These are phyloP conservation scores for Plumapathes pennacea DNA, from an alignment of 92 coral and sea anemone species.

Conservation along the genomic window DNA sequence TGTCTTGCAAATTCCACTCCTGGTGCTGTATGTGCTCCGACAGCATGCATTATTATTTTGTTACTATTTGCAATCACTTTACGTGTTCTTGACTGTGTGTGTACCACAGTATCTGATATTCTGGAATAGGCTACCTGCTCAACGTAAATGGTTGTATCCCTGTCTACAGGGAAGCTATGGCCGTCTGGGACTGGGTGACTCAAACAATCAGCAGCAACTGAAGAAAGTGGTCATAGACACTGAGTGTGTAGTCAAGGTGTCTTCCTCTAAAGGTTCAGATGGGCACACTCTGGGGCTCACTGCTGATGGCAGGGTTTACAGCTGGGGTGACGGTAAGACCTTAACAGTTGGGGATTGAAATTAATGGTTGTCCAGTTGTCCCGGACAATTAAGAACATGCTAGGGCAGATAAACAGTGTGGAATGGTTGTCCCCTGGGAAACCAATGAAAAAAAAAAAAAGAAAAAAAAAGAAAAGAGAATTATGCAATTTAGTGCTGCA, in stretches of 20 bases:
- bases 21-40: no score
- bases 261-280: slow-evolving; percentile 87
- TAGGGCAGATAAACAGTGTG: no score
- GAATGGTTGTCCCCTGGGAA: no score
- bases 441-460: no score
- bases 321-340: slow-evolving; percentile 90
- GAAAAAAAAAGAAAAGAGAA: no score
- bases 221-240: slow-evolving; percentile 61
- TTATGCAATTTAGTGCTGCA: no score
- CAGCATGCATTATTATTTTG: background rate
- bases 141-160: no score
- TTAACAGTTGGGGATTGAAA: no score
- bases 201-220: slow-evolving; percentile 69
- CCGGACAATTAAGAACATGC: no score
- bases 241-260: slow-evolving; percentile 64
- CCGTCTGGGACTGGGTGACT: slow-evolving; percentile 83
- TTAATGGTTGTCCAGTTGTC: no score
- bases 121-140: no score
- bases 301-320: slow-evolving; percentile 73
- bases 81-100: background rate
- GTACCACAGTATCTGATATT: no score
- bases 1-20: background rate
- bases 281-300: slow-evolving; percentile 81
- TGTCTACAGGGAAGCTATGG: slow-evolving; percentile 77
- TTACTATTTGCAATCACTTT: background rate